A percentile compares a stretch with the other conserved stretches of the same genome.
Evolutionary conservation across 2,113 vertebrate genomes (phyloP).

Genomic region (Thamnaconus septentrionalis): DNA sequence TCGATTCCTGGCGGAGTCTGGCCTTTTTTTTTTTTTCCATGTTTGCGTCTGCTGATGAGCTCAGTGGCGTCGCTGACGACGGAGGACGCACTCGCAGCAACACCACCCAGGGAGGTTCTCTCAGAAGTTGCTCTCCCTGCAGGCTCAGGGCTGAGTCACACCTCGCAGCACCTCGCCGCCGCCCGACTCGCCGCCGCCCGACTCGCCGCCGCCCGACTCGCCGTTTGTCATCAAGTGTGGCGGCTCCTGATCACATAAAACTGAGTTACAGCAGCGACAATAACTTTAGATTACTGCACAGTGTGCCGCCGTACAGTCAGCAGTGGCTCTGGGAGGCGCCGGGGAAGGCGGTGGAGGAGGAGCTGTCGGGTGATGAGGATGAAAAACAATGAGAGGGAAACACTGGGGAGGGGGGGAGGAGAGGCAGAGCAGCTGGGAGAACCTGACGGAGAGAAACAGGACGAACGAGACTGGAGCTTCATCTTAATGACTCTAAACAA

Average conservation of each 20-base stretch:
- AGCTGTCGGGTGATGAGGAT: background rate
- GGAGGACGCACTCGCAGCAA: slow-evolving; percentile 14
- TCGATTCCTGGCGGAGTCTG: slow-evolving; percentile 37
- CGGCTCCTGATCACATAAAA: slow-evolving; percentile 59
- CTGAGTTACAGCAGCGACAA: slow-evolving; percentile 53
- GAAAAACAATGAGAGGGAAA: slow-evolving; percentile 24
- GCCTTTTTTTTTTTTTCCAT: too few species aligned
- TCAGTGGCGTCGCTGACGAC: too few species aligned
- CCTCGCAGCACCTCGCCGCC: too few species aligned
- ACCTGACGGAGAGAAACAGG: too few species aligned
- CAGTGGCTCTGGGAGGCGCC: slow-evolving; percentile 33
- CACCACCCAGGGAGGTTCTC: too few species aligned
- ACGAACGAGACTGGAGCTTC: too few species aligned
- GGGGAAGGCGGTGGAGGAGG: slow-evolving; percentile 23
- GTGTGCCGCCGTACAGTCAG: slow-evolving; percentile 32
- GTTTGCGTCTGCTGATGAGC: too few species aligned
- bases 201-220: background rate
- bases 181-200: too few species aligned
- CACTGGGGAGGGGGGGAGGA: slow-evolving; percentile 7
- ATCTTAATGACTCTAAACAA: background rate
- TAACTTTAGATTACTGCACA: slow-evolving; percentile 54
- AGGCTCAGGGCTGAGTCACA: too few species aligned
- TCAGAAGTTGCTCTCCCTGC: too few species aligned
- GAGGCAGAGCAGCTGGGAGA: background rate
- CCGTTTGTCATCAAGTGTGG: slow-evolving; percentile 55